Percentiles rank a stretch among this genome's conserved stretches.
These are phyloP conservation scores for Andrena praecox DNA, from an alignment of 2,888 invertebrate genomes.

Conservation along the genomic window DNA sequence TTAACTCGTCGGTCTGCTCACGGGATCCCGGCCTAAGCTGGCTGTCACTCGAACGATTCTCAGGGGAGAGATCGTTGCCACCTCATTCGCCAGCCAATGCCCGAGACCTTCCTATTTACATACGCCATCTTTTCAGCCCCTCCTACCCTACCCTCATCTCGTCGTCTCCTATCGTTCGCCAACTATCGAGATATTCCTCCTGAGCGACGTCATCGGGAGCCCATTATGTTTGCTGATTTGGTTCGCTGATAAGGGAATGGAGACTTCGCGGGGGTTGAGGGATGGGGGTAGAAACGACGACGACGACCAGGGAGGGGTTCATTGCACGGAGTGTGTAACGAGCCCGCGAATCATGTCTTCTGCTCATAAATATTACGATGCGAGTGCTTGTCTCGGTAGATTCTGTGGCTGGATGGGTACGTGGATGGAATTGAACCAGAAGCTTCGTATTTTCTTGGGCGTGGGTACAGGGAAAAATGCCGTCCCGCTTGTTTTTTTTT, in stretches of 20 bases:
- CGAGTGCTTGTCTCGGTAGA: neutral
- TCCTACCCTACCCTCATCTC: neutral
- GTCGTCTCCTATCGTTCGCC: conserved; percentile 11
- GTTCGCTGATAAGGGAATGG: conserved; percentile 41
- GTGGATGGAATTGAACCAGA: too few species aligned
- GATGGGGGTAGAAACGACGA: neutral
- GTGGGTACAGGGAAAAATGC: neutral
- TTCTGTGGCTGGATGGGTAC: too few species aligned
- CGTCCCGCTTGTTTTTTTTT: neutral
- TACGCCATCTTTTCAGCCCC: conserved; percentile 65
- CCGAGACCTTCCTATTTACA: conserved; percentile 75
- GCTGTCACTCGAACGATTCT: conserved; percentile 67
- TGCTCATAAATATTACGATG: conserved; percentile 30
- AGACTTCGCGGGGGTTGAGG: neutral
- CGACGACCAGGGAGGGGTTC: neutral
- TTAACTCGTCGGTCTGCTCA: conserved; percentile 60
- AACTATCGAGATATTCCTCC: conserved; percentile 42
- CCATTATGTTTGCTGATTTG: conserved; percentile 57
- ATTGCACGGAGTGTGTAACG: conserved; percentile 26
- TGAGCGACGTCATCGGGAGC: conserved; percentile 46
- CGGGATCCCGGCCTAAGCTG: conserved; percentile 43
- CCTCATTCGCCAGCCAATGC: conserved; percentile 72
- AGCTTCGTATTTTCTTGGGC: neutral
- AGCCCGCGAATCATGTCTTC: conserved; percentile 16
- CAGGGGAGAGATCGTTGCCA: conserved; percentile 76